A percentile compares a stretch with the other conserved stretches of the same genome.
Evolutionary conservation across 2,797 vertebrate species (phyloP).

Genomic region (Pipistrellus pipistrellus): DNA sequence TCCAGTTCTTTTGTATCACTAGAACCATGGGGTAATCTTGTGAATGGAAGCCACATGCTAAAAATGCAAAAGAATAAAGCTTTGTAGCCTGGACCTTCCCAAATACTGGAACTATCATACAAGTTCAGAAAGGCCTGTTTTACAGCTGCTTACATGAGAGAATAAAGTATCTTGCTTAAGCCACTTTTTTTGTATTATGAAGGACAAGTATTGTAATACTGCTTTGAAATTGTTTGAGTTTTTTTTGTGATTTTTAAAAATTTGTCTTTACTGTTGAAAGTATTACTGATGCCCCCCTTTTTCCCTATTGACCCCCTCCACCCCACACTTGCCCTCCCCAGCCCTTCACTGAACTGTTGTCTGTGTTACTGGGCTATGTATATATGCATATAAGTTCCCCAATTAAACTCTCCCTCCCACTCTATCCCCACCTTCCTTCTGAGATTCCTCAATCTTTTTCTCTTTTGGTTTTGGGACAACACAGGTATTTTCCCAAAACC

Average conservation of each 20-base stretch:
- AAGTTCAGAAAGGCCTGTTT: slow-evolving; percentile 6
- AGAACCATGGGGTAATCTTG: not conserved
- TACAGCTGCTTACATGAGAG: not conserved
- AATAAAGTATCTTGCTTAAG: slow-evolving; percentile 39
- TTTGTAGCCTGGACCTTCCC: not conserved
- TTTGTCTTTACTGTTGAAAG: too few species aligned
- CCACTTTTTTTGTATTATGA: slow-evolving; percentile 44
- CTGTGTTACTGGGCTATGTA: too few species aligned
- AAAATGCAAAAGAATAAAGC: not conserved
- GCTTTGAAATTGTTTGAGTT: not conserved
- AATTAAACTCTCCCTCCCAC: too few species aligned
- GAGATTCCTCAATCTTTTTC: not conserved
- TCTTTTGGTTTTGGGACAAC: not conserved
- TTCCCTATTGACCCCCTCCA: too few species aligned
- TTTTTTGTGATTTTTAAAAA: not conserved
- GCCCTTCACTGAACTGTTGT: too few species aligned
- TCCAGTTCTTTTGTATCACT: not conserved
- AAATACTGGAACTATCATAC: not conserved
- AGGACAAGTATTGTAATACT: slow-evolving; percentile 46
- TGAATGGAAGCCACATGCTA: not conserved
- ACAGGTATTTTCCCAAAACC: slow-evolving; percentile 45
- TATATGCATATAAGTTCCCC: too few species aligned
- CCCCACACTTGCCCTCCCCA: too few species aligned
- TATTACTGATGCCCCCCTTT: too few species aligned
- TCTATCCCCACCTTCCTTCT: too few species aligned